These are phyloP conservation scores for Amphimedon queenslandica DNA, from an alignment of 37 sponge, comb jelly and placozoan genomes.

Conservation along the genomic window DNA sequence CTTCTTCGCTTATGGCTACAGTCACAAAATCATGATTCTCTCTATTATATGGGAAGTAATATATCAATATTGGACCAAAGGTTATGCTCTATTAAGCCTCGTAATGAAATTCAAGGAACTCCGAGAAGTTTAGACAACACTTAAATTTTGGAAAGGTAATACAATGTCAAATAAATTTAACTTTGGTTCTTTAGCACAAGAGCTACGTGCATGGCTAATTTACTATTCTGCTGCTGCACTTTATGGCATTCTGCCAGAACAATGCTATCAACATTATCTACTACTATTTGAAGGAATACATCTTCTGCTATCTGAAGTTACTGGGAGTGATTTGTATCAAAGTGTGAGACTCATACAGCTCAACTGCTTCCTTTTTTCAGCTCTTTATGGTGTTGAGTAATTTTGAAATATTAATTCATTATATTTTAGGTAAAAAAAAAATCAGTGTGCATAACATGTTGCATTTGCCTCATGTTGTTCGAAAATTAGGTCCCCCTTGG, in stretches of 20 bases:
- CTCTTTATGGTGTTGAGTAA: slow-evolving; percentile 16
- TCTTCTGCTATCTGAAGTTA: slow-evolving; percentile 19
- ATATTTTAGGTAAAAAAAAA: slow-evolving; percentile 19
- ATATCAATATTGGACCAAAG: neutral
- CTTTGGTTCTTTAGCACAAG: slow-evolving; percentile 6
- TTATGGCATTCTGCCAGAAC: slow-evolving; percentile 11
- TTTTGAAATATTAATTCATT: neutral
- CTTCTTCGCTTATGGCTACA: slow-evolving; percentile 28
- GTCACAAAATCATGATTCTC: slow-evolving; percentile 10
- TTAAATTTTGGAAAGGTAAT: slow-evolving; percentile 52
- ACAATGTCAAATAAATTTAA: neutral
- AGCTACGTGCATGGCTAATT: slow-evolving; percentile 28
- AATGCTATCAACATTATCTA: slow-evolving; percentile 36
- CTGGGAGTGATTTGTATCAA: slow-evolving; percentile 9
- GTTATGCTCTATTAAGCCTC: slow-evolving; percentile 23
- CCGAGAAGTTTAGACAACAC: slow-evolving; percentile 26
- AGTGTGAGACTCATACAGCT: slow-evolving; percentile 8
- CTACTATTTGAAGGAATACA: slow-evolving; percentile 25
- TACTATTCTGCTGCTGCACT: slow-evolving; percentile 29
- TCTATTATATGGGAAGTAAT: slow-evolving; percentile 23
- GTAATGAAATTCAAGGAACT: slow-evolving; percentile 25
- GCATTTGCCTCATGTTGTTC: slow-evolving; percentile 32
- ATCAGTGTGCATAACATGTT: slow-evolving; percentile 25
- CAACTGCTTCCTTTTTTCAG: slow-evolving; percentile 26
- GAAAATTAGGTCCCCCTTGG: slow-evolving; percentile 8